phyloP scores from a whole-genome alignment of 2,113 vertebrate genomes.

The Dromas ardeola region DNA sequence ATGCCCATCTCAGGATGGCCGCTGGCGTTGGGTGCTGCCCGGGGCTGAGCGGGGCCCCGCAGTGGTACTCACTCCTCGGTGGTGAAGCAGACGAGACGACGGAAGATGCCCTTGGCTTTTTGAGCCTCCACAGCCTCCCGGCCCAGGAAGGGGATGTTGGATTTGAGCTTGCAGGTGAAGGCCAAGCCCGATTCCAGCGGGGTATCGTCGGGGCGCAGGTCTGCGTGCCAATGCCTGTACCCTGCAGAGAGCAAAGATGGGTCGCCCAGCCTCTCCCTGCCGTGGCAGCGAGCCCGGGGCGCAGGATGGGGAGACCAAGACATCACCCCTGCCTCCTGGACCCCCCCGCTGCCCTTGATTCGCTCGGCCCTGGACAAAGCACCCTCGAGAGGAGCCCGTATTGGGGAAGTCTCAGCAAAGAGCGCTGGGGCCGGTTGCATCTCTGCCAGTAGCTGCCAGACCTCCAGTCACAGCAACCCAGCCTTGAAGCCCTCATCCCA shows the following conservation, averaged over 20 bases:
- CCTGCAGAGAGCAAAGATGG: slow-evolving; percentile 65
- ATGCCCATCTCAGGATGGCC: rapidly evolving
- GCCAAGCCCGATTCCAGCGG: slow-evolving; percentile 90
- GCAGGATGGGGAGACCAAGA: not conserved
- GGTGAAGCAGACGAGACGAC: slow-evolving; percentile 90
- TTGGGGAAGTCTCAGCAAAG: not conserved
- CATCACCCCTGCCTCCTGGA: not conserved
- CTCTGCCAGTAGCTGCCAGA: not conserved
- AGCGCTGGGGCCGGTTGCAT: rapidly evolving
- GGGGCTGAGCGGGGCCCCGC: rapidly evolving
- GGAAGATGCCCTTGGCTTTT: slow-evolving; percentile 80
- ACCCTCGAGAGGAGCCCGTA: rapidly evolving
- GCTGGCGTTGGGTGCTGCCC: rapidly evolving
- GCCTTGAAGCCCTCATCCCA: not conserved
- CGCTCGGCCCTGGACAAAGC: not conserved
- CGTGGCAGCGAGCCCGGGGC: not conserved
- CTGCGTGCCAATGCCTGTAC: slow-evolving; percentile 94
- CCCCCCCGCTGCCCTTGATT: rapidly evolving
- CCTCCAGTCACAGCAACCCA: not conserved
- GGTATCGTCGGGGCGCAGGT: slow-evolving; percentile 90
- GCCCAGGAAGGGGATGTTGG: slow-evolving; percentile 85
- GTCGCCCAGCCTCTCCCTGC: not conserved
- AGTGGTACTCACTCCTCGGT: slow-evolving; percentile 81
- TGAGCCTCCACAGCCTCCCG: slow-evolving; percentile 85
- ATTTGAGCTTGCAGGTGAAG: slow-evolving; percentile 94